These are phyloP conservation scores for Elachura formosa DNA, from an alignment of 2,113 vertebrate species.

Conservation along the genomic window DNA sequence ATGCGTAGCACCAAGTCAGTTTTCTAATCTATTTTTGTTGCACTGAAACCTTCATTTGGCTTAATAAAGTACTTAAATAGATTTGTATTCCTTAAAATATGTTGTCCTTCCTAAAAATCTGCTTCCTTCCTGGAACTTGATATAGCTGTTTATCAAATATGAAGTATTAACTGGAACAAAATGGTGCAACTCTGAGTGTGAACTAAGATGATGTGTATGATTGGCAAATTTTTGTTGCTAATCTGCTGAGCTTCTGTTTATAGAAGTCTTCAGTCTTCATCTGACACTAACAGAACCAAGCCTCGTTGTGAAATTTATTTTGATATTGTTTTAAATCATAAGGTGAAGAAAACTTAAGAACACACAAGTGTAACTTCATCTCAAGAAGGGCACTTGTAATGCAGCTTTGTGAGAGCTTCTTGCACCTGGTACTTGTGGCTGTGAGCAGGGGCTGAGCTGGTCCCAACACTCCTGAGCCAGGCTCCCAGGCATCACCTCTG, in stretches of 20 bases:
- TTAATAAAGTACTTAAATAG: neutral
- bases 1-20: neutral
- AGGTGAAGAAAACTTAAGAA: neutral
- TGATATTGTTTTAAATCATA: neutral
- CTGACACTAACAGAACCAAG: neutral
- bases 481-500: neutral
- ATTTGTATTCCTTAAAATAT: neutral
- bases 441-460: neutral
- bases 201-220: neutral
- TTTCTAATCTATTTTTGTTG: neutral
- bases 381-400: fast-evolving
- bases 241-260: neutral
- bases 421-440: neutral
- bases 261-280: neutral
- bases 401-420: neutral
- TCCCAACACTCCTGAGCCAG: neutral
- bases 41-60: neutral
- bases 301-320: neutral
- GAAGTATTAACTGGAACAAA: neutral
- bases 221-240: neutral
- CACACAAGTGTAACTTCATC: fast-evolving
- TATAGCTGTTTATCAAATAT: neutral
- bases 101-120: too few relatives aligned
- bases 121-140: neutral
- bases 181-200: neutral